These are phyloP conservation scores for Acleris literana DNA, from an alignment of 2,888 invertebrate species.

Conservation along the genomic window DNA sequence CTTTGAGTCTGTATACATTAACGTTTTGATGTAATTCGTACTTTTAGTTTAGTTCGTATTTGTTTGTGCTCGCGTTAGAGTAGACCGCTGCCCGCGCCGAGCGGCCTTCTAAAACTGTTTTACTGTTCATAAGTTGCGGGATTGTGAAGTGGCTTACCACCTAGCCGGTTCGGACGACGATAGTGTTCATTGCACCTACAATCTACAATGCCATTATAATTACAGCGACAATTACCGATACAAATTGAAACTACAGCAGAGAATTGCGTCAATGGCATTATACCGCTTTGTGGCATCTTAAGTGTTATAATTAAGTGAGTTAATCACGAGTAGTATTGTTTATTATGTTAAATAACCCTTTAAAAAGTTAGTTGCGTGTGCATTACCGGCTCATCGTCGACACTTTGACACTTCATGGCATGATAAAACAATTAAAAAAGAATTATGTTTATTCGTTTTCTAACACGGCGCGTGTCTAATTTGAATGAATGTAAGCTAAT, in stretches of 20 bases:
- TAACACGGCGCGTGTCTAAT: neutral
- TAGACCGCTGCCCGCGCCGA: conserved; percentile 66
- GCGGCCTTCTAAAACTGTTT: conserved; percentile 69
- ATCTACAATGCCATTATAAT: conserved; percentile 78
- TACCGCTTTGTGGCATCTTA: conserved; percentile 11
- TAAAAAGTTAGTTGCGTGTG: conserved; percentile 1
- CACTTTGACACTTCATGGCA: neutral
- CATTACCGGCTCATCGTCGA: neutral
- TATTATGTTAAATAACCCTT: neutral
- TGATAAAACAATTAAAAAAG: neutral
- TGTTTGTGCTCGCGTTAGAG: conserved; percentile 52
- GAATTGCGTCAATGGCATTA: conserved; percentile 40
- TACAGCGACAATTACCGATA: conserved; percentile 70
- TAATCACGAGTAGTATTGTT: conserved; percentile 7
- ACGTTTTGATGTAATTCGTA: conserved; percentile 1
- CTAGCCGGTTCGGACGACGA: conserved; percentile 64
- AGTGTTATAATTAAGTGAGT: conserved; percentile 7
- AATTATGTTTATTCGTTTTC: neutral
- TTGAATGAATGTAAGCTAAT: neutral
- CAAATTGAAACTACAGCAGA: conserved; percentile 53
- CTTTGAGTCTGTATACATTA: neutral
- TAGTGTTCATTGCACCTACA: conserved; percentile 63
- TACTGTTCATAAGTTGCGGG: conserved; percentile 63
- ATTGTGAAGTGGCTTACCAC: conserved; percentile 63
- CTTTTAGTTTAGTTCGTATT: conserved; percentile 34